Percentiles rank a stretch among this genome's conserved stretches.
Conservation (phyloP, 2,888 invertebrate species). For the Amblyjoppa proteus region DNA sequence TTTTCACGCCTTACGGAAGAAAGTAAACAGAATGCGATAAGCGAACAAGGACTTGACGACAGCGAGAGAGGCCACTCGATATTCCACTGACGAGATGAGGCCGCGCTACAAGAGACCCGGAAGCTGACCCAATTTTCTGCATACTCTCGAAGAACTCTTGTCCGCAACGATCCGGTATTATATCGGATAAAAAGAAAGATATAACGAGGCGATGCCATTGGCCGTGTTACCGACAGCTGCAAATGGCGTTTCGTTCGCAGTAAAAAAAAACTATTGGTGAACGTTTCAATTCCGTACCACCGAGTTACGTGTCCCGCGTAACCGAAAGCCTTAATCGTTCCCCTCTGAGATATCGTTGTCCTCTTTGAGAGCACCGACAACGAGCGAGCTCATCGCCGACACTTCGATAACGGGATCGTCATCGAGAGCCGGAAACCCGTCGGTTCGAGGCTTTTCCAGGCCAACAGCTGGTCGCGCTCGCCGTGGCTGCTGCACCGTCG, state of each 20-base stretch:
- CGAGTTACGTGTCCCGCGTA: conserved; percentile 9
- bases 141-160: conserved; percentile 2
- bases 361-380: neutral
- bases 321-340: neutral
- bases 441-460: conserved; percentile 55
- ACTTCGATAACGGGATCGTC: conserved; percentile 15
- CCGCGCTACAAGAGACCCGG: conserved; percentile 62
- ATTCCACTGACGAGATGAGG: conserved; percentile 62
- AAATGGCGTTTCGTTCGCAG: neutral
- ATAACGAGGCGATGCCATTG: conserved; percentile 17
- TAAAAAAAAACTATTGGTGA: neutral
- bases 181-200: neutral
- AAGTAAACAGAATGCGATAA: conserved; percentile 24
- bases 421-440: conserved; percentile 19
- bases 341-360: neutral
- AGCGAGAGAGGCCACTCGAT: conserved; percentile 32
- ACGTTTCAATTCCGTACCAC: neutral
- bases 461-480: conserved; percentile 69
- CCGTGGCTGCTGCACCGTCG: conserved; percentile 26
- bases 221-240: neutral
- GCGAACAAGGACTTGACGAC: conserved; percentile 25
- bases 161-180: neutral
- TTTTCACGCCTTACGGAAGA: neutral
- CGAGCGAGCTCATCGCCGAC: neutral
- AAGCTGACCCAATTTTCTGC: conserved; percentile 62